Evolutionary conservation across 92 coral and sea anemone species (phyloP), one percentile per base, ranked within the genome.

Genomic region (Ricordea florida): DNA sequence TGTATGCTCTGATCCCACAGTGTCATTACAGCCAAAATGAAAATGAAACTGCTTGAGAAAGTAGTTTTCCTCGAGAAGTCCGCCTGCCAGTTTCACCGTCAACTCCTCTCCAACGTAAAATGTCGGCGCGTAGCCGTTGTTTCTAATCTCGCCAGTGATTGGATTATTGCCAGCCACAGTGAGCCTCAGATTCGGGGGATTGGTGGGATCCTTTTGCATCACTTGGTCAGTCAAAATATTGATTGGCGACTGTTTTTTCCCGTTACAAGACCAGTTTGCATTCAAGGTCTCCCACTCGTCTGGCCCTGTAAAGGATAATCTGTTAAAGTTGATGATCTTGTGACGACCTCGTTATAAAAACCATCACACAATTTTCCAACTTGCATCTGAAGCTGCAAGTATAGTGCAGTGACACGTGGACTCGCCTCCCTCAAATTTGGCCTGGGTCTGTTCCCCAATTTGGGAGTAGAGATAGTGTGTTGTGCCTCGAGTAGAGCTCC

Each of bases 1-100:
- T 11, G 80, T 85, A 52, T 88, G 93, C 20, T 88, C 93, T 9
- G 93, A 88, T 2, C 93, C 93, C 24, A 53, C 67, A 0, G 74
- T 48, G 52, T 78, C 66, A 25, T 83, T 49, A 26, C 84, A 60
- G 5, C 89, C 93, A 37, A 81, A 88, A 40, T 88, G 93, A 50
- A 88, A 88, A 62, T 83, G 79, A 58, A 88, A 88, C 62, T 83
- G 86, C 36, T 81, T 82, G 8, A 82, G 69, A 33, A 60, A 64
- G 30, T 82, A 82, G 14, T 43, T 78, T 15, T 82, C 87, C 34
- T 64, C 49, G 0, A 82, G 69, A 13, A 64, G 77, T 52, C 87
- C 87, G 44, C 87, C 87, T 1, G 82, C 80, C 26, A 82, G 36
- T 16, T 78, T 55, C 16, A 82, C 83, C 14, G 87, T 82, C 35